Evolutionary conservation across 2,113 vertebrate species (phyloP), one percentile per base, ranked within the genome.

Genomic region (Aptenodytes patagonicus): DNA sequence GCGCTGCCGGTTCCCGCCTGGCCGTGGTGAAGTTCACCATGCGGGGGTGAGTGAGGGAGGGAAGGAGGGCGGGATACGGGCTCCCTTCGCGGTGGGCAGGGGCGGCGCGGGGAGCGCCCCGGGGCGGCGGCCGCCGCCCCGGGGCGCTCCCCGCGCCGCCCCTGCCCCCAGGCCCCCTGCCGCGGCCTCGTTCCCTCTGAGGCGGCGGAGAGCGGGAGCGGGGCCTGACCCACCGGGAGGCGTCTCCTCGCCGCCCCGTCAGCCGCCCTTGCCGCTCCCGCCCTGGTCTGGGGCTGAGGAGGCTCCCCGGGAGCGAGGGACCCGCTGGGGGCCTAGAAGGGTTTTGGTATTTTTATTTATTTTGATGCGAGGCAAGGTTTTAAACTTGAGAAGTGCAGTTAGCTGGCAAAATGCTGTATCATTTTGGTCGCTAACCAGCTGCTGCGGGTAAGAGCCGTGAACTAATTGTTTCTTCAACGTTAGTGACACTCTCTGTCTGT

Each of bases 11-110:
- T 75, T 99, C 99, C 86, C 98, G 99, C 88, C 98, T 99, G 79
- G 97, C 98, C 46, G 99, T 99, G 95, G 99, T 99, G 93, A 99
- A 99, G 98, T 99, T 99, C 98, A 99, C 99, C 93, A 99, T 99
- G 99, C 98, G 99, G 54, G 99, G 99, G 99, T 99, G 98, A 99
- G 95, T 55, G n/a, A n/a, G n/a, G n/a, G n/a, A n/a, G n/a, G n/a
- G n/a, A n/a, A n/a, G n/a, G n/a, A n/a, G n/a, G n/a, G n/a, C n/a
- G n/a, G n/a, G n/a, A n/a, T n/a, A n/a, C n/a, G n/a, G n/a, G n/a
- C n/a, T n/a, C n/a, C n/a, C n/a, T n/a, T n/a, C n/a, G n/a, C n/a
- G n/a, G n/a, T n/a, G n/a, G n/a, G n/a, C n/a, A n/a, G n/a, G n/a
- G n/a, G n/a, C n/a, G n/a, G n/a, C n/a, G n/a, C n/a, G n/a, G n/a